These are phyloP conservation scores for Tortricodes alternella DNA, from an alignment of 2,888 invertebrate species.

Conservation along the genomic window DNA sequence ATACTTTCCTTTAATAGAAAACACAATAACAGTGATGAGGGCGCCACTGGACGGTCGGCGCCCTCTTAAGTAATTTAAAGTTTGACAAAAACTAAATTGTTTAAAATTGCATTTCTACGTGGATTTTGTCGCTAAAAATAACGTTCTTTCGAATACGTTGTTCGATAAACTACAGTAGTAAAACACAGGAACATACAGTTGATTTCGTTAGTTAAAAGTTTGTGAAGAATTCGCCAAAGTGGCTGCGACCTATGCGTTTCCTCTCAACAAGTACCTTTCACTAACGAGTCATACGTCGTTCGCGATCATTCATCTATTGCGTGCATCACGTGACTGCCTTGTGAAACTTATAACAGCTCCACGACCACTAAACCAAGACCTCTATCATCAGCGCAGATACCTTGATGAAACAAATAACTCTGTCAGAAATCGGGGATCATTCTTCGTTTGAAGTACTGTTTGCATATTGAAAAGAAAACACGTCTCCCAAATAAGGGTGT, in stretches of 20 bases:
- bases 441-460: not conserved
- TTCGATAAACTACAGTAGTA: too few species aligned
- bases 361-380: not conserved
- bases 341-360: not conserved
- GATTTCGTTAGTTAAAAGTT: too few species aligned
- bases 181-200: too few species aligned
- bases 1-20: too few species aligned
- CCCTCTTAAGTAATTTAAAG: too few species aligned
- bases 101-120: too few species aligned
- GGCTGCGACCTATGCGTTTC: not conserved
- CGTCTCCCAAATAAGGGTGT: not conserved
- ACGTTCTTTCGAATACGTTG: too few species aligned
- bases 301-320: slow-evolving; percentile 2
- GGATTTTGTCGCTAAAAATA: too few species aligned
- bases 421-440: not conserved
- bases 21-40: too few species aligned
- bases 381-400: not conserved
- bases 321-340: not conserved
- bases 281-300: slow-evolving; percentile 2
- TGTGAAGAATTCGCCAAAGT: not conserved
- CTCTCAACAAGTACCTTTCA: slow-evolving; percentile 1
- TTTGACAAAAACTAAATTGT: too few species aligned
- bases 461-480: not conserved
- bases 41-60: too few species aligned
- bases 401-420: not conserved